Percentiles rank a stretch among this genome's conserved stretches.
Evolutionary conservation across 2,888 invertebrate genomes (phyloP).

Genomic region (Troides oblongomaculatus): DNA sequence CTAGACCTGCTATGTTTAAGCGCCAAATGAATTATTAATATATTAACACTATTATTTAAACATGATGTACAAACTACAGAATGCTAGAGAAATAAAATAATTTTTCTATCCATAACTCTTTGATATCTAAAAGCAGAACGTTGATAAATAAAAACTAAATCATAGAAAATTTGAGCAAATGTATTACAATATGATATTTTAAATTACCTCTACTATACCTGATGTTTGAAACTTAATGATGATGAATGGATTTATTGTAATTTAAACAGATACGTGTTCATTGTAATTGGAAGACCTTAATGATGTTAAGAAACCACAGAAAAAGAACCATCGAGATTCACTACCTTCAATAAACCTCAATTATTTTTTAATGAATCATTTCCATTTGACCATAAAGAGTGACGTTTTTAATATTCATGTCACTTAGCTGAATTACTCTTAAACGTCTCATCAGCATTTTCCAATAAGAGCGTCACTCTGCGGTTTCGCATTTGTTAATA

Average conservation of each 20-base stretch:
- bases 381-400: slow-evolving; percentile 27
- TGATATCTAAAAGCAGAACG: no score
- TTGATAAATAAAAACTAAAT: no score
- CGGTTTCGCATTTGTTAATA: background rate
- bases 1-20: slow-evolving; percentile 29
- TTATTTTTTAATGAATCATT: slow-evolving; percentile 29
- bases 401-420: slow-evolving; percentile 29
- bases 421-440: slow-evolving; percentile 22
- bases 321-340: background rate
- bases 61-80: no score
- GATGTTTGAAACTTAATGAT: background rate
- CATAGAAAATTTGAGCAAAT: no score
- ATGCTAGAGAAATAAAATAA: no score
- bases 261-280: background rate
- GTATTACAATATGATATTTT: no score
- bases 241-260: background rate
- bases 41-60: background rate
- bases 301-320: background rate
- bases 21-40: slow-evolving; percentile 25
- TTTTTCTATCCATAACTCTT: no score
- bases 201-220: no score
- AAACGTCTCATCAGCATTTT: background rate
- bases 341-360: slow-evolving; percentile 17
- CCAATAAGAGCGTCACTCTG: background rate
- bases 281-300: slow-evolving; percentile 1